Evolutionary conservation across 2,888 invertebrate genomes (phyloP).

Genomic region (Mycalesis mineus): DNA sequence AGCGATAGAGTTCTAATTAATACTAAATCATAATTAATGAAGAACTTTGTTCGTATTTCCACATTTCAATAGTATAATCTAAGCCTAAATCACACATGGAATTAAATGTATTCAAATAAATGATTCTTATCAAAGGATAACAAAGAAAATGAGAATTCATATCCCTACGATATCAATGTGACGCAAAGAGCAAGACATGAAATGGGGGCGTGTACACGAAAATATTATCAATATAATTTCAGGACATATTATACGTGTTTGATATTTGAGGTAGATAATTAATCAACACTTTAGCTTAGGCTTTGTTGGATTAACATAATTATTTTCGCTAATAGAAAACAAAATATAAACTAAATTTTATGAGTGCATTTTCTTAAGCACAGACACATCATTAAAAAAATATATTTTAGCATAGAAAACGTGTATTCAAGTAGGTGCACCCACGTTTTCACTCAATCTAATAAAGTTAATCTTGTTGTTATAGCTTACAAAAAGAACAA

Average conservation of each 20-base stretch:
- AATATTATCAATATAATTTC: constrained; percentile 3
- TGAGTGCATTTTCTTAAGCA: too few species aligned
- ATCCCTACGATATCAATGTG: neutral
- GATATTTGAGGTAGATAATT: neutral
- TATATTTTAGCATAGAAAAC: too few species aligned
- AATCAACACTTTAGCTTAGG: neutral
- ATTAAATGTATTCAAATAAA: neutral
- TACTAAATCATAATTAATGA: too few species aligned
- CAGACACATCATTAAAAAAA: too few species aligned
- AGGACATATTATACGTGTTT: neutral
- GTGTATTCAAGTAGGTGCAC: too few species aligned
- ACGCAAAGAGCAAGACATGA: neutral
- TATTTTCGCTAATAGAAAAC: neutral
- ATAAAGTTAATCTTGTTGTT: too few species aligned
- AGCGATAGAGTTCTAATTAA: too few species aligned
- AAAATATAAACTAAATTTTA: neutral
- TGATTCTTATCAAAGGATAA: neutral
- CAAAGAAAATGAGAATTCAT: neutral
- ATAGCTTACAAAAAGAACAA: too few species aligned
- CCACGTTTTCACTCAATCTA: too few species aligned
- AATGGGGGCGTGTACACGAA: constrained; percentile 14
- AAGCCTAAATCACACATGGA: neutral
- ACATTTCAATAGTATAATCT: too few species aligned
- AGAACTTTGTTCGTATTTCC: too few species aligned
- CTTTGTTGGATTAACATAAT: neutral